These are phyloP conservation scores for Orthosia incerta DNA, from an alignment of 2,888 invertebrate genomes.

Conservation along the genomic window DNA sequence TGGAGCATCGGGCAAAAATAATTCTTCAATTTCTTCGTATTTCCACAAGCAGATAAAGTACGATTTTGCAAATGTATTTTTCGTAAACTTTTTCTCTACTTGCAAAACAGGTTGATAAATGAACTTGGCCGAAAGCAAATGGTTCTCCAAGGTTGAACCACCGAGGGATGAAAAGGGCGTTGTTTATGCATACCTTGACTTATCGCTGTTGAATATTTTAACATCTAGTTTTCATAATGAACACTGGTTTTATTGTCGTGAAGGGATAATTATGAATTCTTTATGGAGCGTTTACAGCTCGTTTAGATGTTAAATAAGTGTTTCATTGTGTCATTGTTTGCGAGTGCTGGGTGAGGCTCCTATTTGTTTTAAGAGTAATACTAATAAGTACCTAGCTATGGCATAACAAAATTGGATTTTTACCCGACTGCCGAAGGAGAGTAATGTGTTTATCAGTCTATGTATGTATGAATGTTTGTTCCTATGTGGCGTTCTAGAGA, in stretches of 20 bases:
- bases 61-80: conserved; percentile 21
- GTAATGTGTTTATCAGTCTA: too few relatives aligned
- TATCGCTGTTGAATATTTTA: conserved; percentile 68
- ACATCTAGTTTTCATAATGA: conserved; percentile 60
- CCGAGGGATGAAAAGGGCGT: conserved; percentile 63
- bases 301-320: conserved; percentile 39
- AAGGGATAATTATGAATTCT: conserved; percentile 50
- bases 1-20: neutral
- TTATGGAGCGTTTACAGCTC: conserved; percentile 37
- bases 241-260: conserved; percentile 50
- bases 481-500: too few relatives aligned
- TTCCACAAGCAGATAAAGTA: conserved; percentile 1
- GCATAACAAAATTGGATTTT: too few relatives aligned
- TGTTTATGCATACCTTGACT: conserved; percentile 70
- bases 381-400: neutral
- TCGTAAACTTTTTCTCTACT: conserved; percentile 27
- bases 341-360: neutral
- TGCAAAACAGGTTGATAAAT: conserved; percentile 64
- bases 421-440: too few relatives aligned
- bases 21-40: conserved; percentile 5
- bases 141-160: conserved; percentile 62
- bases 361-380: neutral
- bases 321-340: conserved; percentile 9
- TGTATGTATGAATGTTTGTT: too few relatives aligned
- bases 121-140: conserved; percentile 52